A percentile compares a stretch with the other conserved stretches of the same genome.
These are phyloP conservation scores for Adelosebastes latens DNA, from an alignment of 2,797 vertebrate species.

Conservation along the genomic window DNA sequence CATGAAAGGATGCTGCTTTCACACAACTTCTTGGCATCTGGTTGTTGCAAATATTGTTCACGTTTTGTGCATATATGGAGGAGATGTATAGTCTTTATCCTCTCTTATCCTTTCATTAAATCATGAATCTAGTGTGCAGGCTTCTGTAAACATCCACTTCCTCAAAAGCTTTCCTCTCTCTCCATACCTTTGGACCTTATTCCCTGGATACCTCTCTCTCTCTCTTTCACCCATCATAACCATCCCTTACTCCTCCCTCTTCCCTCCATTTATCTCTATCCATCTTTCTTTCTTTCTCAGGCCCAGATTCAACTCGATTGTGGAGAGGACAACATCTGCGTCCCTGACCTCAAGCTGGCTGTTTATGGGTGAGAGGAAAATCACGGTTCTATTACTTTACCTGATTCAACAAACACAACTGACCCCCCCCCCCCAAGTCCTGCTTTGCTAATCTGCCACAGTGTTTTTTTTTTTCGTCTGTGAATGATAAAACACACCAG, in stretches of 20 bases:
- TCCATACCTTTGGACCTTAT: conserved; percentile 34
- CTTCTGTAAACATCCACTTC: conserved; percentile 69
- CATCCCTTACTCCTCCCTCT: not conserved
- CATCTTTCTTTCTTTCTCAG: conserved; percentile 72
- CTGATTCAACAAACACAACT: conserved; percentile 31
- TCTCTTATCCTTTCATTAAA: conserved; percentile 65
- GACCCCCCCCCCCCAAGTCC: not conserved
- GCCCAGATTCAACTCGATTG: conserved; percentile 94
- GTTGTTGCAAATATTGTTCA: conserved; percentile 41
- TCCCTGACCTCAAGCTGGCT: conserved; percentile 92
- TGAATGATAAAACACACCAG: not conserved
- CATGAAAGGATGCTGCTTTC: conserved; percentile 29
- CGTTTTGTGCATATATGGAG: conserved; percentile 31
- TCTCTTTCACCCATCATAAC: conserved; percentile 27
- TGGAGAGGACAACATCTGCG: conserved; percentile 95
- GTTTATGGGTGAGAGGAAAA: conserved; percentile 87
- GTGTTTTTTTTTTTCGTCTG: not conserved
- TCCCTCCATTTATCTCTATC: conserved; percentile 15
- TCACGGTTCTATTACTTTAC: conserved; percentile 42
- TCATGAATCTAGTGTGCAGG: conserved; percentile 7
- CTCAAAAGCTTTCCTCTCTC: conserved; percentile 30
- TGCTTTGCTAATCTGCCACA: not conserved
- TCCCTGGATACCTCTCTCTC: conserved; percentile 37
- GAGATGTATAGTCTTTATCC: conserved; percentile 34
- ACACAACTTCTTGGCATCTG: conserved; percentile 17